Percentiles rank a stretch among this genome's conserved stretches.
Evolutionary conservation across 2,888 invertebrate genomes (phyloP).

Genomic region (Acholoe squamosa): DNA sequence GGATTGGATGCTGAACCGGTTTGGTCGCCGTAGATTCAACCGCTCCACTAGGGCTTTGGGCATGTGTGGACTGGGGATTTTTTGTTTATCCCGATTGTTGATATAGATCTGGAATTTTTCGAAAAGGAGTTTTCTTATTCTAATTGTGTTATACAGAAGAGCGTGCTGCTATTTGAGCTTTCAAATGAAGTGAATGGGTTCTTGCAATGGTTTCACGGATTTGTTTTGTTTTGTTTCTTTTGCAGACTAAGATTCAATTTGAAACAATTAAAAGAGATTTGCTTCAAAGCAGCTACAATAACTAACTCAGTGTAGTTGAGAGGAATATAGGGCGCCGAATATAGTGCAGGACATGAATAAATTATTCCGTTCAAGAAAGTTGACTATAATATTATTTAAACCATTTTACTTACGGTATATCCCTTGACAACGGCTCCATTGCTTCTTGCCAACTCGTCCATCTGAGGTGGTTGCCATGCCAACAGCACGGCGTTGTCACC

Average conservation of each 20-base stretch:
- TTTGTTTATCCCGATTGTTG: conserved; percentile 73
- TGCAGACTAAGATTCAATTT: no score
- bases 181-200: no score
- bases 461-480: conserved; percentile 77
- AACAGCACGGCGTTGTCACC: conserved; percentile 77
- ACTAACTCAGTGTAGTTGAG: not conserved
- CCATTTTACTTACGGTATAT: conserved; percentile 75
- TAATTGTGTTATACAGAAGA: no score
- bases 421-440: conserved; percentile 78
- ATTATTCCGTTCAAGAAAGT: no score
- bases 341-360: not conserved
- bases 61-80: conserved; percentile 71
- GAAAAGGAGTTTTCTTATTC: no score
- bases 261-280: no score
- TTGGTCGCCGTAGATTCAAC: conserved; percentile 73
- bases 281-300: no score
- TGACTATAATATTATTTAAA: no score
- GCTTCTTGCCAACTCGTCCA: conserved; percentile 76
- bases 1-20: conserved; percentile 77
- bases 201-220: no score
- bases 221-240: no score
- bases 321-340: not conserved
- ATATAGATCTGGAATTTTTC: conserved; percentile 79
- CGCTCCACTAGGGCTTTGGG: conserved; percentile 77
- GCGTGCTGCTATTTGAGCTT: no score